Conservation (phyloP, 2,797 vertebrate species). For the Parotocinclus haroldoi region DNA sequence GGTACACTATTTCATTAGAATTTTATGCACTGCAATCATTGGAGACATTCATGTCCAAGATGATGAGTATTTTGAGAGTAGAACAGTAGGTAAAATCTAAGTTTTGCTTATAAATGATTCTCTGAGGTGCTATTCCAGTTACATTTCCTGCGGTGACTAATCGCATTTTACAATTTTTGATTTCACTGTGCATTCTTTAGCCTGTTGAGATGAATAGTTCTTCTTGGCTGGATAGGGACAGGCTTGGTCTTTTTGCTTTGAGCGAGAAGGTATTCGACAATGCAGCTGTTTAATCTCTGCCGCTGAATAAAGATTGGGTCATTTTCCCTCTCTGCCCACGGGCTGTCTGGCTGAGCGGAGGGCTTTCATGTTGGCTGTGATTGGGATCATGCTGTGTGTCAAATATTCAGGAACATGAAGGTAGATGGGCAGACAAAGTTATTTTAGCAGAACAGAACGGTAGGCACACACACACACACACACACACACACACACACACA, state of each 20-base stretch:
- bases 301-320: slow-evolving; percentile 38
- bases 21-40: slow-evolving; percentile 26
- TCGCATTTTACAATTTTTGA: slow-evolving; percentile 18
- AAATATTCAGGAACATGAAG: slow-evolving; percentile 28
- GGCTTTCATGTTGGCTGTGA: slow-evolving; percentile 35
- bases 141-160: slow-evolving; percentile 13
- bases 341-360: slow-evolving; percentile 27
- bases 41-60: slow-evolving; percentile 17
- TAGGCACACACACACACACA: slow-evolving; percentile 14
- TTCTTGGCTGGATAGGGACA: slow-evolving; percentile 7
- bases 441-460: slow-evolving; percentile 13
- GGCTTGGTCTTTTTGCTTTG: slow-evolving; percentile 14
- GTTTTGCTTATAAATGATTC: too few relatives aligned
- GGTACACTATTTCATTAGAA: neutral
- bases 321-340: slow-evolving; percentile 34
- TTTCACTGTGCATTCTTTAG: slow-evolving; percentile 8
- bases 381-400: slow-evolving; percentile 43
- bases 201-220: slow-evolving; percentile 16
- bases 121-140: neutral
- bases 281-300: slow-evolving; percentile 38
- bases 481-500: neutral
- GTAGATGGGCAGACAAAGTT: slow-evolving; percentile 26
- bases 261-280: slow-evolving; percentile 31
- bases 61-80: slow-evolving; percentile 7
- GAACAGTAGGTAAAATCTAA: neutral